Evolutionary conservation across 2,113 vertebrate species (phyloP).

Genomic region (Aythya baeri): DNA sequence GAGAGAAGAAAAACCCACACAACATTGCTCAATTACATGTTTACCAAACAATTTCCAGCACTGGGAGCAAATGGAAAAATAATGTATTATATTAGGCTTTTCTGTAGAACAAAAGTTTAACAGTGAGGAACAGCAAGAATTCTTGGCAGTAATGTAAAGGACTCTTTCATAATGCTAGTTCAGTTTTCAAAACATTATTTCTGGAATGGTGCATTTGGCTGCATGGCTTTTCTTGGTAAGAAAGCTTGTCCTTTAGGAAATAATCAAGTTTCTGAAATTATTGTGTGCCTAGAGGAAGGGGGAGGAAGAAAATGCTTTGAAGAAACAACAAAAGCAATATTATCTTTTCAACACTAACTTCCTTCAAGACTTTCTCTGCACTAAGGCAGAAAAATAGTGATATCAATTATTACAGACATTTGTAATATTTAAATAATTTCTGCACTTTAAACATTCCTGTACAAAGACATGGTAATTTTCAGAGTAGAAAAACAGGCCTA

Average conservation of each 20-base stretch:
- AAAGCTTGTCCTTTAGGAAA: constrained; percentile 67
- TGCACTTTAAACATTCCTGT: not conserved
- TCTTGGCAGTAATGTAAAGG: constrained; percentile 59
- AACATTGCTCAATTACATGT: constrained; percentile 20
- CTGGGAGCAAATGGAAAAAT: constrained; percentile 36
- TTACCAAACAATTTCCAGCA: constrained; percentile 1
- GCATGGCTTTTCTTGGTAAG: constrained; percentile 60
- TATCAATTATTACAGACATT: constrained; percentile 25
- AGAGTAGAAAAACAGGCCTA: constrained; percentile 23
- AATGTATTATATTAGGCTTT: constrained; percentile 30
- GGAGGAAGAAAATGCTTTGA: constrained; percentile 37
- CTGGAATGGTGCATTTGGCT: constrained; percentile 63
- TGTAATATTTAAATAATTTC: constrained; percentile 31
- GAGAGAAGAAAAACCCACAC: not conserved
- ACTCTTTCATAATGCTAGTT: constrained; percentile 64
- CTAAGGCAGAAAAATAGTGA: not conserved
- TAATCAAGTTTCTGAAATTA: constrained; percentile 66
- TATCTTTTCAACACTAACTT: constrained; percentile 57
- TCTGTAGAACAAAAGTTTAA: constrained; percentile 58
- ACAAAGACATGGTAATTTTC: constrained; percentile 33
- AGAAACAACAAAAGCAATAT: constrained; percentile 55
- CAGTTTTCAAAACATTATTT: constrained; percentile 74
- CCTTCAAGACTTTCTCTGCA: constrained; percentile 31
- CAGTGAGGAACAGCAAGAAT: constrained; percentile 55
- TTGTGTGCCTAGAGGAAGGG: not conserved